Conservation (phyloP, 2,113 vertebrate genomes). For the Prinia subflava region DNA sequence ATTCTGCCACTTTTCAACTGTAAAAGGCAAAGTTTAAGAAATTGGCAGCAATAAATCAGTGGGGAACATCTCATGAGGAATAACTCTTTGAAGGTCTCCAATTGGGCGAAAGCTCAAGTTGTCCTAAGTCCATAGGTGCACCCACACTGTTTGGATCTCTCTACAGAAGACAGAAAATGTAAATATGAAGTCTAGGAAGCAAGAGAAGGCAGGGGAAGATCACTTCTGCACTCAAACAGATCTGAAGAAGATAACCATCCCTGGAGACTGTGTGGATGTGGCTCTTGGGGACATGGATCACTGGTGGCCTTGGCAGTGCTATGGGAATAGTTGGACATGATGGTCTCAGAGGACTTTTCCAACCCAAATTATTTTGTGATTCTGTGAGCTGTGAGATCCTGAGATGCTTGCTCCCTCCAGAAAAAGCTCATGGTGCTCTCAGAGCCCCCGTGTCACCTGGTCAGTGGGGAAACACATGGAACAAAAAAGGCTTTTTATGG, state of each 20-base stretch:
- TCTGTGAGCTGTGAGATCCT: neutral
- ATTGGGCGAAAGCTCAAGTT: neutral
- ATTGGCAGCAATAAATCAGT: neutral
- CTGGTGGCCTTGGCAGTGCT: neutral
- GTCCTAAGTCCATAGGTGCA: neutral
- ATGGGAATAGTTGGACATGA: neutral
- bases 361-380: neutral
- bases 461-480: neutral
- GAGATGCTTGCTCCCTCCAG: neutral
- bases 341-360: neutral
- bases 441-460: neutral
- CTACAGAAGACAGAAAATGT: neutral
- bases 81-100: neutral
- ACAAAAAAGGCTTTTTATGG: neutral
- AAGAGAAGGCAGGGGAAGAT: neutral
- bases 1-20: neutral
- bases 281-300: neutral
- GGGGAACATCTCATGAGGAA: neutral
- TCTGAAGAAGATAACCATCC: neutral
- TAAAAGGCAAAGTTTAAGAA: neutral
- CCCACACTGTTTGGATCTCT: neutral
- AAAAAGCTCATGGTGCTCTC: neutral
- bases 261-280: neutral
- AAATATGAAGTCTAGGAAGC: neutral
- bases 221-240: neutral